Base-by-base conservation (phyloP, 1,140 invertebrate genomes). In the Diorhabda carinulata region DNA sequence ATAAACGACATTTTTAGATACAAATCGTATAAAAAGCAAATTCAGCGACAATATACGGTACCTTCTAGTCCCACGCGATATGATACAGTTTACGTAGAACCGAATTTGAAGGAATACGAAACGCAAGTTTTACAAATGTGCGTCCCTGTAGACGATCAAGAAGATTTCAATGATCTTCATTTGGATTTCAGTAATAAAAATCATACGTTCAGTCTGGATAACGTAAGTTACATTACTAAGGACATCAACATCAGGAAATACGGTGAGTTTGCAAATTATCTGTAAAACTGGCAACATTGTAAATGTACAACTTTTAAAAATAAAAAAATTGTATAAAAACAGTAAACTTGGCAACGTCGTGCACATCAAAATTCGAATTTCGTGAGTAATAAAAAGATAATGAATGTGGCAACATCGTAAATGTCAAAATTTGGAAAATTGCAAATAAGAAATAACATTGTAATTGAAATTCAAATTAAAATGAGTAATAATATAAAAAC, bases 51-150 rank as follows among this genome's bases (percentile, higher is more conserved):
- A 80, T 90, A 91, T 73, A 86, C 91, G 3, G 86, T 90, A 9
- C 88, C 91, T 4, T 74, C 78, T 57, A 81, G 78, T 76, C 84
- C 84, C 0, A 78, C 82, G 0, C 82, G 89, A n/a, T 93, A 93
- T 75, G 91, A 94, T 80, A 90, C 90, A 0, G 90, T 92, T 2
- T 91, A 91, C 72, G 89, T 91, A 0, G 90, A 92, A 72, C 87
- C 89, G 1, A 90, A 89, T 80, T 80, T 92, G 57, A 93, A 93
- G 78, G 91, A 94, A 78, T 94, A 94, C 78, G 92, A 94, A 81
- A 93, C 92, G 3, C 90, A 95, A 86, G 92, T 95, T 44, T 83
- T 96, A 2, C 92, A 94, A 71, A 95, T 96, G 93, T 92, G 92
- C 68, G 92, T 96, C 2, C 89, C 89, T 0, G 84, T 90, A 0